phyloP scores from a whole-genome alignment of 1,140 invertebrate genomes.

The Aphelinus certus region DNA sequence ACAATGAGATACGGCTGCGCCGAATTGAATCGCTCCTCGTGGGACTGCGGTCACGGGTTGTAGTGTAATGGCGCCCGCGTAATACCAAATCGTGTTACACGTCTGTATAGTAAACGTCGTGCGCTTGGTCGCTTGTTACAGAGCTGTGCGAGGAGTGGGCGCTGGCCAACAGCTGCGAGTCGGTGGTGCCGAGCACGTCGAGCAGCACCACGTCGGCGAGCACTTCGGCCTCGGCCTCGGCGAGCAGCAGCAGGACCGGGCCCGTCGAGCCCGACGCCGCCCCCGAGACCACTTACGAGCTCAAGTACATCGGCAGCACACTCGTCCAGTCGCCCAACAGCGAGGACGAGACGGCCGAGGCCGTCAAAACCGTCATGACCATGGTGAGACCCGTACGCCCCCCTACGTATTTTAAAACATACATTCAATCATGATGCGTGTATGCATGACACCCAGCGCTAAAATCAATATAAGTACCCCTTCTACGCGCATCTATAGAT shows the following conservation, averaged over 20 bases:
- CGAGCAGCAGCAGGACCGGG: slow-evolving; percentile 59
- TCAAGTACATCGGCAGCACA: slow-evolving; percentile 79
- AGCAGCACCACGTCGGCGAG: slow-evolving; percentile 1
- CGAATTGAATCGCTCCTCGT: no score
- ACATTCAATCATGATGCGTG: no score
- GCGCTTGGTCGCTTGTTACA: slow-evolving; percentile 57
- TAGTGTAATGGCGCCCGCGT: no score
- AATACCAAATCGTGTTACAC: no score
- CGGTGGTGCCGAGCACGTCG: slow-evolving; percentile 70
- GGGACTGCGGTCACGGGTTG: no score
- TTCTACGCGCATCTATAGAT: no score
- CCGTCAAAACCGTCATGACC: slow-evolving; percentile 76
- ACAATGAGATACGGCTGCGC: no score
- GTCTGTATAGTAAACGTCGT: no score
- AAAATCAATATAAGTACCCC: no score
- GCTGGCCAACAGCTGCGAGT: slow-evolving; percentile 69
- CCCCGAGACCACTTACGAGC: slow-evolving; percentile 70
- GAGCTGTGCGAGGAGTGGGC: slow-evolving; percentile 83
- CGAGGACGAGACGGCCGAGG: slow-evolving; percentile 73
- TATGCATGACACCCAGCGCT: no score
- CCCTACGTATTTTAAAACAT: no score
- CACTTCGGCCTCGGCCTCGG: slow-evolving; percentile 45
- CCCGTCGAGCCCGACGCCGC: slow-evolving; percentile 69
- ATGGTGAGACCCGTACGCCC: slow-evolving; percentile 62
- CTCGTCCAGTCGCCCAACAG: slow-evolving; percentile 73